Evolutionary conservation across 1,140 invertebrate species (phyloP).

Genomic region (Musca vetustissima): DNA sequence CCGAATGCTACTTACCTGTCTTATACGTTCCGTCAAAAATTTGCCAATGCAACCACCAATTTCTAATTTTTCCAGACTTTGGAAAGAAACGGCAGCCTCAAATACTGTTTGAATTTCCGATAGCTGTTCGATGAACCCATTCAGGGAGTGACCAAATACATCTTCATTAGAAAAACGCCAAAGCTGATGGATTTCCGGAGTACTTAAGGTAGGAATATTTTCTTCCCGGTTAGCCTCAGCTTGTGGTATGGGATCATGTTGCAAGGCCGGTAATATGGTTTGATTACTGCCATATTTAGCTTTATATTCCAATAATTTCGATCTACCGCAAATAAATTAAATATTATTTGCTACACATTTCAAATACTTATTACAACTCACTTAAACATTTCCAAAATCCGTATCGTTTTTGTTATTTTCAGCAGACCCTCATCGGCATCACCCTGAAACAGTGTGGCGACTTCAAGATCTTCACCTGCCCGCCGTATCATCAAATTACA

Average conservation of each 20-base stretch:
- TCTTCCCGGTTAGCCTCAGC: no score
- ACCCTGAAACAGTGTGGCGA: conserved; percentile 66
- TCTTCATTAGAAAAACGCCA: conserved; percentile 72
- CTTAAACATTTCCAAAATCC: conserved; percentile 48
- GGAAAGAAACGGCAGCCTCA: conserved; percentile 72
- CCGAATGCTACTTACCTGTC: conserved; percentile 61
- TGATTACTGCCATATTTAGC: conserved; percentile 56
- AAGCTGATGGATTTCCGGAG: conserved; percentile 38
- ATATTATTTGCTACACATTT: no score
- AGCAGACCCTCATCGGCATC: conserved; percentile 58
- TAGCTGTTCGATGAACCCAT: conserved; percentile 65
- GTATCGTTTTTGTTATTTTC: conserved; percentile 41
- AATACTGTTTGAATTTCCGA: conserved; percentile 64
- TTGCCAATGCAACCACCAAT: conserved; percentile 74
- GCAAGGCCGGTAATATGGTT: conserved; percentile 51
- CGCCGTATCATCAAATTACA: conserved; percentile 72
- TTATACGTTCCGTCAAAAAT: conserved; percentile 58
- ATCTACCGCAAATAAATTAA: no score
- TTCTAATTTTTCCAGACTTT: conserved; percentile 81
- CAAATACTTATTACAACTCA: conserved; percentile 25
- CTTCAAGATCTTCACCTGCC: conserved; percentile 58
- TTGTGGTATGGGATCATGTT: neutral
- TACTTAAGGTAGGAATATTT: neutral
- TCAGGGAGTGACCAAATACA: conserved; percentile 66
- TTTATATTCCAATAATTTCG: conserved; percentile 43